Base-by-base conservation (phyloP, 2,797 vertebrate species). In the Anniella stebbinsi region DNA sequence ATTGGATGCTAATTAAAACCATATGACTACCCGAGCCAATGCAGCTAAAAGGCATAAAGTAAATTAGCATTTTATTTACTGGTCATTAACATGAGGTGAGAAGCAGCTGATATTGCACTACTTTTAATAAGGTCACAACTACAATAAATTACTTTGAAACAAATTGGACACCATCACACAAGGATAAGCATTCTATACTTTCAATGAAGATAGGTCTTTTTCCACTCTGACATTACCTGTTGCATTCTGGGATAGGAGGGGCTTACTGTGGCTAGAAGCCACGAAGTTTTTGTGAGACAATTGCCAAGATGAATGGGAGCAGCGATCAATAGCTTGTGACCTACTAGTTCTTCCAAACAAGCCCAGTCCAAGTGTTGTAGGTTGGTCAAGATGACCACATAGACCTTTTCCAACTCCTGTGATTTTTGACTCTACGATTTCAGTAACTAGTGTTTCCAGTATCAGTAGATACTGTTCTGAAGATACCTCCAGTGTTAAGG, bases 31-130 rank as follows among this genome's bases (percentile, higher is more conserved):
- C 84, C 93, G 95, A 95, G 93, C 85, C 95, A 96, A 93, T 73
- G 3, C 84, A 93, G 92, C 57, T 93, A 86, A 95, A 93, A 96
- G 86, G 48, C 94, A 60, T 92, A 94, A 95, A 93, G 89, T 0
- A 94, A 92, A 96, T 95, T 92, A 96, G 82, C 70, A 93, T 94
- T 96, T 95, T 95, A 93, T 96, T 96, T 96, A 96, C 91, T 45
- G n/a, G 67, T 91, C 90, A 95, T 95, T 95, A 96, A 87, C 91
- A 93, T 89, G 92, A 95, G 89, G 92, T 93, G 94, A 95, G 92
- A 25, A 92, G 88, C 86, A 96, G 93, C 85, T 95, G 92, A 95
- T 96, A 93, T 87, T 41, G 87, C 89, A 85, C 86, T 93, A 66
- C 0, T 51, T 87, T 94, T 94, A 96, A 95, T 94, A 94, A 96